Base-by-base conservation (phyloP, 1,140 invertebrate genomes). In the Vanessa atalanta region DNA sequence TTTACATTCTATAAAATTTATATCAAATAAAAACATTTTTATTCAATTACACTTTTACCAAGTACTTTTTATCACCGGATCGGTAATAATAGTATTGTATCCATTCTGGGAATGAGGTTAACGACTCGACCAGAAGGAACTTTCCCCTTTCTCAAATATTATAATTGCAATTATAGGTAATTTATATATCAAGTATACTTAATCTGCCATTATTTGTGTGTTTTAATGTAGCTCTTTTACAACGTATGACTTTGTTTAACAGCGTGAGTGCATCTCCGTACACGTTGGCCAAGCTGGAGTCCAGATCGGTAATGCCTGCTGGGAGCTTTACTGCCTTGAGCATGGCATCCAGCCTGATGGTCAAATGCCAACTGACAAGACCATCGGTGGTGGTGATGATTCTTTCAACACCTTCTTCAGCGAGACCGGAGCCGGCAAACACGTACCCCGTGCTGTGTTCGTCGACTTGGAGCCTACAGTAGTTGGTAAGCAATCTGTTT, bases 351-450 rank as follows among this genome's bases (percentile, higher is more conserved):
- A 95, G 88, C 94, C 94, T 75, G 95, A 95, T 86, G 95, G 94
- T 68, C 94, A 95, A 91, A 96, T 96, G 95, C 94, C 95, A 61
- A 94, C 94, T 60, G 94, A 95, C 88, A 94, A 94, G 88, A 94
- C 94, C 72, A 93, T 95, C 74, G 95, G 95, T 5, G 95, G 95
- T 47, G 95, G 95, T 57, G 96, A 97, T 83, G 97, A 97, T 89
- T 97, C 96, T 26, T 97, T 98, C 93, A 97, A 97, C 92, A 97
- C 97, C 63, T 98, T 98, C 94, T 98, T 98, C 94, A 97, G 96
- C 80, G 97, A 98, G 91, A 98, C 97, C 72, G 96, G 96, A 31
- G 95, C 96, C 53, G 97, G 97, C 81, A 98, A 98, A 86, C 97
- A 98, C 88, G 97, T 98, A 15, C 97, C 97, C 16, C 92, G 97